Base-by-base conservation (phyloP, 2,113 vertebrate genomes). In the Brachyhypopomus occidentalis region DNA sequence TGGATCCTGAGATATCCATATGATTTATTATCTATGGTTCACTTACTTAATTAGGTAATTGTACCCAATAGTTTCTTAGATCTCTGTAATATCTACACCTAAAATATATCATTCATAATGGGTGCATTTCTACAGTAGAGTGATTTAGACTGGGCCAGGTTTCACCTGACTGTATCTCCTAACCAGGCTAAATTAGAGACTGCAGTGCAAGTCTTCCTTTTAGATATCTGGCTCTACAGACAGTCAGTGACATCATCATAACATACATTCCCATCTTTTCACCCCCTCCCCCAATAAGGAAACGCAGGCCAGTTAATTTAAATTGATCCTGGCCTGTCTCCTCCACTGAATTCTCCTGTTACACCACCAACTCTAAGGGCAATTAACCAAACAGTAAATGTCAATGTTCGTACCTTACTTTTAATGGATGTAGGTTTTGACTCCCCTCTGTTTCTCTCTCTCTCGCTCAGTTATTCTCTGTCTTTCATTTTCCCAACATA, bases 291-390 rank as follows among this genome's bases (percentile, higher is more conserved):
- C 55, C 84, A 88, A 80, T 85, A 84, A 84, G 83, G 84, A 85
- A 86, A 88, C 84, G 81, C 82, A 84, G 69, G 36, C 25, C 84
- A 80, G 71, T 86, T 88, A 36, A 84, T 87, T 86, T 86, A 60
- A 84, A 88, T 86, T 83, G 85, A 87, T 84, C 84, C 75, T 77
- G 79, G 80, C 59, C 78, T 81, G 77, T 80, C 60, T 88, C 77
- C 66, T 81, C 36, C n/a, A 56, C 81, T 75, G 71, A 83, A 56
- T 79, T 27, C 62, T 62, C 64, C 62, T 27, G 45, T 62, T 84
- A 80, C 83, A 81, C 83, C 80, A 77, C 75, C 76, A 81, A 55
- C 73, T 73, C 78, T 62, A 58, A 76, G 41, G 48, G 83, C 78
- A 81, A 79, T 86, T 84, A 81, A 48, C 41, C 69, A 72, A 83